phyloP scores from a whole-genome alignment of 2,113 vertebrate species.

The Nibea coibor region DNA sequence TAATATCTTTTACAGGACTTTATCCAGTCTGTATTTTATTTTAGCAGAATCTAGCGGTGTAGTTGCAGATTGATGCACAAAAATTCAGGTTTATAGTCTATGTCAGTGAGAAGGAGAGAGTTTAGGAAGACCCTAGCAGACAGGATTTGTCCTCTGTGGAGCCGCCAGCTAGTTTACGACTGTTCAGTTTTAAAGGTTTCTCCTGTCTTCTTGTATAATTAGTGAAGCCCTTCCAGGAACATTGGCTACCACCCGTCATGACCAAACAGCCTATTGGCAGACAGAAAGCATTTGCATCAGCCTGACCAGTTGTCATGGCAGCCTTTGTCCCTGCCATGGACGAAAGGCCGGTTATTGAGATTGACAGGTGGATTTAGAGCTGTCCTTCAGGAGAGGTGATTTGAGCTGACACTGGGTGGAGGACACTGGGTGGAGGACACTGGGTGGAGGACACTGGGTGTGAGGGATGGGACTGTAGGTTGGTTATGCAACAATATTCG shows the following conservation, averaged over 20 bases:
- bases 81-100: not conserved
- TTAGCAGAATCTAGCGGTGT: not conserved
- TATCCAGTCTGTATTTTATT: not conserved
- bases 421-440: not conserved
- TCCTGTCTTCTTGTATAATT: conserved; percentile 8
- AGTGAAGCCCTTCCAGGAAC: not conserved
- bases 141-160: not conserved
- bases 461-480: not conserved
- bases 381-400: conserved; percentile 61
- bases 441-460: not conserved
- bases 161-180: conserved; percentile 29
- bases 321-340: conserved; percentile 53
- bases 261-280: conserved; percentile 26
- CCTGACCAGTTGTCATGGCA: conserved; percentile 63
- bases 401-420: conserved; percentile 40
- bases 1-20: not conserved
- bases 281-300: conserved; percentile 44
- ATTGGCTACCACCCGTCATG: not conserved
- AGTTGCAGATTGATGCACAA: no score
- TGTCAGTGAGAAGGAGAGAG: not conserved
- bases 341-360: conserved; percentile 47
- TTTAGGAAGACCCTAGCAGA: not conserved
- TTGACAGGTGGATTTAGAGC: conserved; percentile 57
- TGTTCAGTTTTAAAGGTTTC: conserved; percentile 23
- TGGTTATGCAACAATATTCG: conserved; percentile 34